A percentile compares a stretch with the other conserved stretches of the same genome.
phyloP scores from a whole-genome alignment of 2,888 invertebrate species.

The Phymatocera aterrima region DNA sequence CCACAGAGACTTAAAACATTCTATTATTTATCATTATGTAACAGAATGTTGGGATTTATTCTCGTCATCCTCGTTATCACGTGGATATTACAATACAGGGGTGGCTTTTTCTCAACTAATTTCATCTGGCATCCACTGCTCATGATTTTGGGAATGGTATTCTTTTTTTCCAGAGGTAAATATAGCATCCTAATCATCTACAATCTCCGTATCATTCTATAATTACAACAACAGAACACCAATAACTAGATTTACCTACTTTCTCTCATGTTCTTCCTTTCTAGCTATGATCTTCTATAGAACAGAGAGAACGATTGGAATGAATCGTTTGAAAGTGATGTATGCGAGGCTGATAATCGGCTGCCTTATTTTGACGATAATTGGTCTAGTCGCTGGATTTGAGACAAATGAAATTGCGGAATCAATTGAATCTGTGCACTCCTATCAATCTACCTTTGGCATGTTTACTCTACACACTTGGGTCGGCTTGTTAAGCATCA shows the following conservation, averaged over 20 bases:
- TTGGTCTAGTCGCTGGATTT: conserved; percentile 87
- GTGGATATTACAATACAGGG: conserved; percentile 79
- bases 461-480: conserved; percentile 88
- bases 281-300: conserved; percentile 89
- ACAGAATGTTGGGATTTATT: conserved; percentile 76
- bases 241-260: not conserved
- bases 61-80: conserved; percentile 78
- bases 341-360: conserved; percentile 84
- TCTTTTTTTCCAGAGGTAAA: conserved; percentile 88
- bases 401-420: conserved; percentile 79
- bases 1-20: conserved; percentile 54
- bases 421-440: not conserved
- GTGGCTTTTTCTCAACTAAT: conserved; percentile 84
- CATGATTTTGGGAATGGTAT: conserved; percentile 88
- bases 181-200: too few relatives aligned
- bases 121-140: conserved; percentile 94
- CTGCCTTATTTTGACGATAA: conserved; percentile 82
- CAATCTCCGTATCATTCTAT: not conserved
- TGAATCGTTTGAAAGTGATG: conserved; percentile 84
- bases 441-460: conserved; percentile 64
- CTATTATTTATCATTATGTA: conserved; percentile 74
- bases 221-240: not conserved
- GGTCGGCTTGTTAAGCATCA: conserved; percentile 85
- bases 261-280: conserved; percentile 57
- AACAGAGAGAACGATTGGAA: conserved; percentile 83